Evolutionary conservation across 2,888 invertebrate species (phyloP).

Genomic region (Eucera pruinosa): DNA sequence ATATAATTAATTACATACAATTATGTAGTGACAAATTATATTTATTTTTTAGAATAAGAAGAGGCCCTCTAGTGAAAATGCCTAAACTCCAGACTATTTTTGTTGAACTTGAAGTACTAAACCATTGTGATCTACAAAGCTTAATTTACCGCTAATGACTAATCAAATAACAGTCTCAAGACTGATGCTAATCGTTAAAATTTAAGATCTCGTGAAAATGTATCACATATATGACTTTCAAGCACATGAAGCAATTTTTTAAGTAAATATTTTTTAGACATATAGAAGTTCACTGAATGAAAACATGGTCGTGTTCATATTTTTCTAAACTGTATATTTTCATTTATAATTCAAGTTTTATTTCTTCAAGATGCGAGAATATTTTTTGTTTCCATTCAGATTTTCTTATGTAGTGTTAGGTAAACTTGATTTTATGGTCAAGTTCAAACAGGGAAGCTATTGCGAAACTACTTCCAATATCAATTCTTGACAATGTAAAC

Average conservation of each 20-base stretch:
- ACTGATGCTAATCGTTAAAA: constrained; percentile 50
- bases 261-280: constrained; percentile 30
- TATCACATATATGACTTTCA: constrained; percentile 27
- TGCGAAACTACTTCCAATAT: constrained; percentile 37
- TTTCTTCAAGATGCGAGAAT: constrained; percentile 11
- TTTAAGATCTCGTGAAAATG: constrained; percentile 39
- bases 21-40: constrained; percentile 2
- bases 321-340: constrained; percentile 49
- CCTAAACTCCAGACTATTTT: constrained; percentile 68
- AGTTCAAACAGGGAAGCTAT: constrained; percentile 18
- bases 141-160: constrained; percentile 53
- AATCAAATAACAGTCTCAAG: constrained; percentile 49
- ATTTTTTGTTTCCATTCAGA: constrained; percentile 10
- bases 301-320: constrained; percentile 35
- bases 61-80: constrained; percentile 79
- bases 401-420: constrained; percentile 1
- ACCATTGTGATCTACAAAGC: constrained; percentile 73
- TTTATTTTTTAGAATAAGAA: constrained; percentile 78
- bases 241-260: constrained; percentile 30
- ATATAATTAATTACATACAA: not conserved
- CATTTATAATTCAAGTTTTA: constrained; percentile 10
- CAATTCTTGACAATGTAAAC: constrained; percentile 35
- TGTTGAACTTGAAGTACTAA: constrained; percentile 59
- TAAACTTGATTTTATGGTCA: constrained; percentile 18
- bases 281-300: constrained; percentile 15